Evolutionary conservation across 2,113 vertebrate species (phyloP), one percentile per base, ranked within the genome.

Genomic region (Nannobrachium achirus): DNA sequence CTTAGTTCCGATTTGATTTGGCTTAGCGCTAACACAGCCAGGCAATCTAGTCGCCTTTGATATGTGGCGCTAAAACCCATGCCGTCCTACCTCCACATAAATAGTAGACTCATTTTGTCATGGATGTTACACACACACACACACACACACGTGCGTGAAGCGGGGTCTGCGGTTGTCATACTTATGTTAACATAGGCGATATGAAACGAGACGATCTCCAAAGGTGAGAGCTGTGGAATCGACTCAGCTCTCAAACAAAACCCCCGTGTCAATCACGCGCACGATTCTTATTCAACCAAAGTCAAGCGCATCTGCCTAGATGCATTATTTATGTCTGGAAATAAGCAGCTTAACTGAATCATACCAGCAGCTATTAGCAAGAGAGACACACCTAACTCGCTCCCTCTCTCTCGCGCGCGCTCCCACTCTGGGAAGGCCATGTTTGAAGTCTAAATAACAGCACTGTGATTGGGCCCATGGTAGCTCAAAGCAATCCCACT

Each of bases 381-480:
- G 87, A 92, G 92, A 91, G 83, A 62, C 83, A 80, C 87, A 90
- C 80, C 89, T 89, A 82, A 79, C 80, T 59, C 73, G 61, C 80
- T 81, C 76, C 67, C 75, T 15, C 51, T 82, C 82, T 86, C 79
- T 3, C 2, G 25, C 25, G 1, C 25, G 25, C 25, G 25, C 25
- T 2, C 25, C 25, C 25, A 0, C 25, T 89, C 87, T 61, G 79
- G 44, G 82, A 84, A 90, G 85, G 88, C 76, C 78, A 76, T 79
- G 87, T 92, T 93, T 91, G 89, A 91, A 92, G 90, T 90, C 86
- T 89, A 89, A 92, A 86, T 88, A 91, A 90, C 83, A 80, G 78
- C 75, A 75, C 80, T 88, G 84, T 92, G 88, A 91, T 91, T 92
- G 86, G 83, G 81, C 82, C 86, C 89, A 51, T 14, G 79, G 86